Conservation (phyloP, 2,113 vertebrate genomes). For the Gallinago media region DNA sequence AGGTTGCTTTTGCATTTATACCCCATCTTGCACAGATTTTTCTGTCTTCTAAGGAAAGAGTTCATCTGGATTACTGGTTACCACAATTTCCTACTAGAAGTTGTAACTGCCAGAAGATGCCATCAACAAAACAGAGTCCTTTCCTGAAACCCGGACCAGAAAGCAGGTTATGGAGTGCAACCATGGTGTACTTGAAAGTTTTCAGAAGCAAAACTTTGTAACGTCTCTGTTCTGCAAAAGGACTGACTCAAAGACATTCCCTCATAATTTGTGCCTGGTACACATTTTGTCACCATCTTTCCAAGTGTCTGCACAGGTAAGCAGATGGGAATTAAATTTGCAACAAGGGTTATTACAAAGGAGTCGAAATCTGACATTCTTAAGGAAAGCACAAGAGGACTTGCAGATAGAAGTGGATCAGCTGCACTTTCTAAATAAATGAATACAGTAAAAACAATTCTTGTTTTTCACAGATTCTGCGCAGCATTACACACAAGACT, state of each 20-base stretch:
- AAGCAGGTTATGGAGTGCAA: background rate
- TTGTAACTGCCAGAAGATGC: background rate
- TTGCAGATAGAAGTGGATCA: background rate
- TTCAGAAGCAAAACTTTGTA: background rate
- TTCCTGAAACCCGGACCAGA: background rate
- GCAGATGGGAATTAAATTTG: background rate
- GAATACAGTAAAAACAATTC: background rate
- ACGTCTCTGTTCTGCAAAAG: background rate
- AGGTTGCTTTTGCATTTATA: background rate
- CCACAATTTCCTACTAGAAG: background rate
- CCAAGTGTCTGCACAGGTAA: background rate
- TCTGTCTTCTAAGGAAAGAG: background rate
- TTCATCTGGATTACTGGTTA: background rate
- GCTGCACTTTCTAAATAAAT: background rate
- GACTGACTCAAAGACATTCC: background rate
- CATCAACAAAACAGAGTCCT: background rate
- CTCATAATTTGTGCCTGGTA: background rate
- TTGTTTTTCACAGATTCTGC: background rate
- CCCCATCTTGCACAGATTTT: background rate
- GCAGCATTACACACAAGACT: background rate
- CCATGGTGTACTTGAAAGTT: background rate
- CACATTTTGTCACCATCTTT: background rate
- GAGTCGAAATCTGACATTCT: background rate
- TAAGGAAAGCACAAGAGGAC: background rate
- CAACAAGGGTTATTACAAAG: background rate